A percentile compares a stretch with the other conserved stretches of the same genome.
Conservation (phyloP, 1,140 invertebrate genomes). For the Ephestia elutella region DNA sequence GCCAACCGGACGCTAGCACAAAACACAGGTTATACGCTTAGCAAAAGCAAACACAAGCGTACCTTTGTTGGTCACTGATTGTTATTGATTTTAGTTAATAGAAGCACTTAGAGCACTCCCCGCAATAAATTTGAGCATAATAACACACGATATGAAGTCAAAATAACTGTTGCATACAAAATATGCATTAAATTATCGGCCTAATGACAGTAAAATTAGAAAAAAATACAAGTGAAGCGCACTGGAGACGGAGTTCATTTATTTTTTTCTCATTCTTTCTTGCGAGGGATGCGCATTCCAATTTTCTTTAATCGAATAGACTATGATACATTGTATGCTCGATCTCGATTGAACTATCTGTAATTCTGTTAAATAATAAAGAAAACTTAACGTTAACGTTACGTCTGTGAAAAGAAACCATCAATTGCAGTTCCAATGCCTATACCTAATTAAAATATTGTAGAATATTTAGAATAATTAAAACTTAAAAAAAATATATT, state of each 20-base stretch:
- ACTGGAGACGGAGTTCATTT: constrained; percentile 64
- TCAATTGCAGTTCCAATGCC: no score
- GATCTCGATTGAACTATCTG: no score
- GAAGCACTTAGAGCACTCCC: constrained; percentile 55
- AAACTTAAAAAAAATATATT: no score
- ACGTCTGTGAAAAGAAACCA: no score
- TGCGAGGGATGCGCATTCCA: constrained; percentile 27
- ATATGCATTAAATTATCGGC: constrained; percentile 68
- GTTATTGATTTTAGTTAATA: constrained; percentile 72
- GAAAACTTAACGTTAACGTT: no score
- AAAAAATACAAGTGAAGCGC: constrained; percentile 73
- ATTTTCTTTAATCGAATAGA: constrained; percentile 1
- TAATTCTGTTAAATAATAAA: no score
- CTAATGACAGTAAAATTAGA: constrained; percentile 70
- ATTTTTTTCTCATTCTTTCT: constrained; percentile 59
- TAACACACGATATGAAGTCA: constrained; percentile 57
- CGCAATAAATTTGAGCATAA: constrained; percentile 59
- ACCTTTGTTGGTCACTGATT: constrained; percentile 72
- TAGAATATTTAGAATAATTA: no score
- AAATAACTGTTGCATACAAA: constrained; percentile 69
- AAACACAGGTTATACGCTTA: constrained; percentile 72
- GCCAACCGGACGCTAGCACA: constrained; percentile 72
- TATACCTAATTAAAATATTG: no score
- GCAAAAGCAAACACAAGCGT: constrained; percentile 72
- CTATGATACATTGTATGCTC: no score